Base-by-base conservation (phyloP, 1,140 invertebrate genomes). In the Hetaerina americana region DNA sequence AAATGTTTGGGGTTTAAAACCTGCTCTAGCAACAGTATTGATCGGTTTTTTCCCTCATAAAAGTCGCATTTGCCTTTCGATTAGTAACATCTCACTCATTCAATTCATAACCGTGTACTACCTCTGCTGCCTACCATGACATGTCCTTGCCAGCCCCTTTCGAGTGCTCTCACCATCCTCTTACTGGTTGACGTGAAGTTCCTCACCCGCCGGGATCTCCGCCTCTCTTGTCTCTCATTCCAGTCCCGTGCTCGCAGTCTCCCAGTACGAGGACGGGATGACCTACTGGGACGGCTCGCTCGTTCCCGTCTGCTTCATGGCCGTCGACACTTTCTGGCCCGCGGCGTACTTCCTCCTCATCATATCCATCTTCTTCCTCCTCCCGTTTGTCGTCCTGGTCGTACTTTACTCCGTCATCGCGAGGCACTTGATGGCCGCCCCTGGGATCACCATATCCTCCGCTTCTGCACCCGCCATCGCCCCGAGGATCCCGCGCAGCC, bases 401-500 rank as follows among this genome's bases (percentile, higher is more conserved):
- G 85, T 90, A 5, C 81, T 96, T 0, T 96, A 95, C 81, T 87
- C 88, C 70, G 85, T 93, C 74, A 95, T 96, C 73, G 91, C 91
- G 0, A 86, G 87, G 72, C 90, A 93, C 77, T 85, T 96, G 27
- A 90, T 94, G 86, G 87, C 89, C 28, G 90, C 91, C 77, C 87
- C 90, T 8, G 84, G 85, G 26, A 69, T 57, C 29, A 74, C 72
- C 31, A 18, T 75, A 71, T 71, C 73, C 26, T 70, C 68, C 29
- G 68, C 75, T 27, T 68, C 71, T 18, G n/a, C n/a, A n/a, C n/a
- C n/a, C n/a, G 40, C 40, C 15, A n/a, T 57, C 40, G 15, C 22
- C 40, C 1, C 40, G 15, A 57, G 40, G 40, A 18, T 12, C 40
- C 40, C 2, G 22, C 15, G 22, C 15, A 57, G 1, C 10, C 15